Evolutionary conservation across 2,797 vertebrate species (phyloP), one percentile per base, ranked within the genome.

Genomic region (Eospalax fontanierii): DNA sequence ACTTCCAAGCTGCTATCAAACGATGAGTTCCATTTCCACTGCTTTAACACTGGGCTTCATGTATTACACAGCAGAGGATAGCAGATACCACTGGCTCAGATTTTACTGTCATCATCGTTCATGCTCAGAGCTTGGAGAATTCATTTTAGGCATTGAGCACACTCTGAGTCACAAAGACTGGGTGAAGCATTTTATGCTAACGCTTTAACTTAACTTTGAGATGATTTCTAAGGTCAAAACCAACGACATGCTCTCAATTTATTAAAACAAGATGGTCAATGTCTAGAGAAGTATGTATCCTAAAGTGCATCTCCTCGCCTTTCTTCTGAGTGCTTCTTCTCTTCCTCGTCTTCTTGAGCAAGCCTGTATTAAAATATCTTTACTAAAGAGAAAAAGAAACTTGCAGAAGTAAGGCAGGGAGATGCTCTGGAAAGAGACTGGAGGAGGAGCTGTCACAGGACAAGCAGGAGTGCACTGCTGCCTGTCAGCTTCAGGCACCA

Each of bases 141-240:
- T 86, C 12, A 38, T 87, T 74, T 63, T 88, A 94, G 54, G 24
- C 6, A 80, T 18, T 9, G n/a, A 65, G 21, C 30, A 74, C 9
- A 30, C 50, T 65, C 33, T n/a, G 89, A 6, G 59, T 74, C 70
- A 10, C 24, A 35, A 88, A 59, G 74, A 2, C 15, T 71, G 35
- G 70, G 40, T 12, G 80, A 75, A 79, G 18, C 4, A 65, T 66
- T 86, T 93, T 2, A 7, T 18, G 21, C 79, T n/a, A 30, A 78
- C 74, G 40, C 35, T 81, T 70, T 89, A 75, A 91, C 15, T 40
- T 85, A 63, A 33, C 79, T 89, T 79, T 81, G 57, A 95, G 74
- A 30, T 76, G 8, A 59, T 93, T 94, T 91, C 54, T 95, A 93
- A 96, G 79, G 85, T 66, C 59, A 76, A 74, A 95, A 66, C 9